Conservation (phyloP, 2,113 vertebrate genomes). For the Thalassoma bifasciatum region DNA sequence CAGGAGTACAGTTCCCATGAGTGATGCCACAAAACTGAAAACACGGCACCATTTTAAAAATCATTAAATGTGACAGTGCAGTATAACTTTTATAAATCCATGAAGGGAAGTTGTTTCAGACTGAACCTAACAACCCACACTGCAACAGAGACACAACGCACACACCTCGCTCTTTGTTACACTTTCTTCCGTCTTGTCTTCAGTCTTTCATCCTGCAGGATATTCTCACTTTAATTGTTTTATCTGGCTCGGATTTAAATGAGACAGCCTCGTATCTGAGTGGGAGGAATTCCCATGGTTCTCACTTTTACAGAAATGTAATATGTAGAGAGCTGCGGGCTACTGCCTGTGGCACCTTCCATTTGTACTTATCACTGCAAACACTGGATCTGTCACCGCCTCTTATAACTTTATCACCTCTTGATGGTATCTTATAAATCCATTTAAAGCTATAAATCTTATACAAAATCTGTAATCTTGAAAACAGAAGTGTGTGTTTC, state of each 20-base stretch:
- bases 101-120: neutral
- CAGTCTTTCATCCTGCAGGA: neutral
- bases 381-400: neutral
- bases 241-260: slow-evolving; percentile 6
- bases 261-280: neutral
- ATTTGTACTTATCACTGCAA: neutral
- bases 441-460: neutral
- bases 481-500: too few relatives aligned
- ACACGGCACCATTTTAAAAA: neutral
- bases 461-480: neutral
- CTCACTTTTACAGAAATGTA: neutral
- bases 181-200: neutral
- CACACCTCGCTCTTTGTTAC: neutral
- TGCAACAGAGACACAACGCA: neutral
- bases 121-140: neutral
- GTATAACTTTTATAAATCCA: neutral
- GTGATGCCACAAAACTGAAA: neutral
- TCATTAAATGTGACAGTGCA: neutral
- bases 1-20: too few relatives aligned
- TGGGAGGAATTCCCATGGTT: neutral
- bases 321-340: neutral
- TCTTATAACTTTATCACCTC: neutral
- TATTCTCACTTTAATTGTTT: neutral
- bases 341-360: neutral
- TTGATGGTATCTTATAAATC: neutral